Evolutionary conservation across 2,888 invertebrate genomes (phyloP).

Genomic region (Drosophila paramelanica): DNA sequence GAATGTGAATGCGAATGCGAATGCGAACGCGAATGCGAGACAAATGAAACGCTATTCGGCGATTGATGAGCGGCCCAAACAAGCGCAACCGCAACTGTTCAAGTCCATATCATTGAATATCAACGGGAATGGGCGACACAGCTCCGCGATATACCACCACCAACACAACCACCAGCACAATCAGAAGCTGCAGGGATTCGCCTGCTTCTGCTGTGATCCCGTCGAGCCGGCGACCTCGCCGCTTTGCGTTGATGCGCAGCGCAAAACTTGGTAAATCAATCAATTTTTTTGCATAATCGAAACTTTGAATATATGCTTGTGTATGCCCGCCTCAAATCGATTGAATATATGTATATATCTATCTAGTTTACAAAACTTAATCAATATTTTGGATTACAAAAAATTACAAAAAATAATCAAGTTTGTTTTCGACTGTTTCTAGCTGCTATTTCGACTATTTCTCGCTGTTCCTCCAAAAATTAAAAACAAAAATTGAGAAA

Average conservation of each 20-base stretch:
- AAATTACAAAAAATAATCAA: no score
- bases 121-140: conserved; percentile 17
- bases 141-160: conserved; percentile 3
- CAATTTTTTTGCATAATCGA: neutral
- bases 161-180: conserved; percentile 24
- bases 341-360: no score
- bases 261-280: conserved; percentile 36
- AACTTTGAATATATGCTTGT: no score
- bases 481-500: no score
- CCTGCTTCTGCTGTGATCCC: conserved; percentile 57
- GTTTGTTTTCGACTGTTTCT: no score
- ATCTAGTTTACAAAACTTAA: no score
- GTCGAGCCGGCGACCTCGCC: conserved; percentile 4
- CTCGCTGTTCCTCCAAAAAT: no score
- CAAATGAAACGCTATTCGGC: conserved; percentile 63
- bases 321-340: no score
- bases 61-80: conserved; percentile 27
- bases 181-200: conserved; percentile 43
- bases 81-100: conserved; percentile 43
- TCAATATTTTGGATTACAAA: no score
- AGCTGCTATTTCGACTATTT: no score
- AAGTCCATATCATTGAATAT: conserved; percentile 63
- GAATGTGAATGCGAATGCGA: conserved; percentile 44
- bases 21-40: conserved; percentile 40
- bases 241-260: conserved; percentile 5